A percentile compares a stretch with the other conserved stretches of the same genome.
Evolutionary conservation across 2,797 vertebrate genomes (phyloP).

Genomic region (Darevskia mixta): DNA sequence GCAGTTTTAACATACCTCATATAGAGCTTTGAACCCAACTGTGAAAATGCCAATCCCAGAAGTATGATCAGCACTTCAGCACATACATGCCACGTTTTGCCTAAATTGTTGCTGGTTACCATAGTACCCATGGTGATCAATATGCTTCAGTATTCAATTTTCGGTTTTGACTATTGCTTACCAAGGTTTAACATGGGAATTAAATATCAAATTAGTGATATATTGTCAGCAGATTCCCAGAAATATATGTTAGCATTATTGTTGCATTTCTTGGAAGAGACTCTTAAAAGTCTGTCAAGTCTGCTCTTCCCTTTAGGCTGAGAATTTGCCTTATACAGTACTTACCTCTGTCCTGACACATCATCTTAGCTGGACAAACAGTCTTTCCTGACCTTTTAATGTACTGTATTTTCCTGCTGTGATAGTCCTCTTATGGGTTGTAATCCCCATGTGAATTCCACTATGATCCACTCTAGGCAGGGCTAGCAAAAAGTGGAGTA

Average conservation of each 20-base stretch:
- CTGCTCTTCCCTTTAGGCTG: background rate
- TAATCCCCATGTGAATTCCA: background rate
- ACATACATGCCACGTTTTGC: background rate
- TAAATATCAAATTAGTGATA: background rate
- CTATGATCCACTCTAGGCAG: background rate
- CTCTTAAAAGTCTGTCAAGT: background rate
- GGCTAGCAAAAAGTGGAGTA: too few species aligned
- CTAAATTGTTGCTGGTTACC: background rate
- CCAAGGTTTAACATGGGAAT: background rate
- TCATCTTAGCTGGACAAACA: background rate
- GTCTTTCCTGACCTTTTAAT: background rate
- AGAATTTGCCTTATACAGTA: background rate
- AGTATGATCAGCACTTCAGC: background rate
- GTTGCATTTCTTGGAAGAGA: background rate
- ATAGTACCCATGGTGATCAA: background rate
- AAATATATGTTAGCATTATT: background rate
- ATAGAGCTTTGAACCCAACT: background rate
- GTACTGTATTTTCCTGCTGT: background rate
- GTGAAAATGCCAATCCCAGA: background rate
- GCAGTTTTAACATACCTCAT: background rate
- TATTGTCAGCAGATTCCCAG: background rate
- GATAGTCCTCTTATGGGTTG: background rate
- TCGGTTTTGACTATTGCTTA: background rate
- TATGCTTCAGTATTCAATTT: background rate
- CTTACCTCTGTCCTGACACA: background rate